Percentiles rank a stretch among this genome's conserved stretches.
Evolutionary conservation across 2,797 vertebrate species (phyloP).

Genomic region (Rhabdophis nuchalis): DNA sequence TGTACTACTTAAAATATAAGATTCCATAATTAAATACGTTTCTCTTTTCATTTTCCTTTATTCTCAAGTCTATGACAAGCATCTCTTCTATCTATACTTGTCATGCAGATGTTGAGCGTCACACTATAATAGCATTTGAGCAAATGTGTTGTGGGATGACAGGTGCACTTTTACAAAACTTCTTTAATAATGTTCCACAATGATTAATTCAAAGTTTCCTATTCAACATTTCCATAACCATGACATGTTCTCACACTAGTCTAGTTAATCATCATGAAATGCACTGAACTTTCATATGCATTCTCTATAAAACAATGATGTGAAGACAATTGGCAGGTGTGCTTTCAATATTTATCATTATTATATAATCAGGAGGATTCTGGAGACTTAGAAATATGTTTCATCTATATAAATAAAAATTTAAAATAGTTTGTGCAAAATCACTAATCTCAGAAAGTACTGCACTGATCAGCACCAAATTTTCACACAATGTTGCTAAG

Average conservation of each 20-base stretch:
- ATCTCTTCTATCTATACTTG: neutral
- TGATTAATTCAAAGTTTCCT: neutral
- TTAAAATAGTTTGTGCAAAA: too few relatives aligned
- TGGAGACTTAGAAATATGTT: neutral
- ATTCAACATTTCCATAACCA: neutral
- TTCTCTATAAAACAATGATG: constrained; percentile 1
- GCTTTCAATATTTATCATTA: constrained; percentile 11
- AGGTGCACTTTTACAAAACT: neutral
- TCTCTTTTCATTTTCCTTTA: neutral
- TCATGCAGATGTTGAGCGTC: neutral
- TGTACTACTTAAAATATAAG: neutral
- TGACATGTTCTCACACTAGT: neutral
- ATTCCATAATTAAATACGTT: neutral
- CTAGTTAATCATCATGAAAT: neutral
- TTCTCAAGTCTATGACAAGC: neutral
- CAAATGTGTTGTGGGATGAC: neutral
- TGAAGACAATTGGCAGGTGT: neutral
- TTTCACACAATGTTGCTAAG: too few relatives aligned
- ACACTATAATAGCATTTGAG: neutral
- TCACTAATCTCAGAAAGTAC: too few relatives aligned
- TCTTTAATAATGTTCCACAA: constrained; percentile 5
- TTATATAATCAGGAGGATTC: neutral
- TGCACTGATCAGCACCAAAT: too few relatives aligned
- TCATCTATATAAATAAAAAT: too few relatives aligned
- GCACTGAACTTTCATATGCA: neutral